Evolutionary conservation across 2,888 invertebrate species (phyloP), one percentile per base, ranked within the genome.

Genomic region (Nomada lathburiana): DNA sequence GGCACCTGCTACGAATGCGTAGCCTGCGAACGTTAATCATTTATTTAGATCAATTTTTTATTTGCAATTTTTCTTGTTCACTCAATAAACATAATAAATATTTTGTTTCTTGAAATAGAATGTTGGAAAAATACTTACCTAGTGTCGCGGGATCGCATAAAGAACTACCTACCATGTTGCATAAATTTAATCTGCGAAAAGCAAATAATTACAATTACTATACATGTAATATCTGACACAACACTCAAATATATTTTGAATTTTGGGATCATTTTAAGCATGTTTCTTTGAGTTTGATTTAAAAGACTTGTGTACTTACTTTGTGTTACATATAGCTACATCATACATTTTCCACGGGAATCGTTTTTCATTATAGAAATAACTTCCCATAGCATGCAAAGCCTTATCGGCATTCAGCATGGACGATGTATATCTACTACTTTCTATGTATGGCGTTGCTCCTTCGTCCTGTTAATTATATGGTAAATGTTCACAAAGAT

Each of bases 1-100:
- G 2, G 92, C 92, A 26, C 92, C 92, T 65, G 87, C 85, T 36
- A 89, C 89, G 44, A 89, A 91, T 0, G 93, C 91, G 42, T 90
- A 91, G 20, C 93, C 92, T 90, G 59, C 20, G 5, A 63, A 55
- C 55, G 42, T 69, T 42, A 10, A 52, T 53, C 11, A 36, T 36
- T 36, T 9, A 60, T 36, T 60, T n/a, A 18, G 5, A 18, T 36
- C 5, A 4, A 9, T 59, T n/a, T 36, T 36, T 59, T 0, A 29
- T 18, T 59, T 59, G 11, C 13, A 10, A 20, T n/a, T n/a, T n/a
- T n/a, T n/a, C n/a, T n/a, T n/a, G n/a, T n/a, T n/a, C n/a, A n/a
- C n/a, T n/a, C n/a, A n/a, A n/a, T n/a, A n/a, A n/a, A n/a, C n/a
- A n/a, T n/a, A n/a, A n/a, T n/a, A n/a, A n/a, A n/a, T n/a, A n/a